phyloP scores from a whole-genome alignment of 2,113 vertebrate species.

The Pterocles burchelli region DNA sequence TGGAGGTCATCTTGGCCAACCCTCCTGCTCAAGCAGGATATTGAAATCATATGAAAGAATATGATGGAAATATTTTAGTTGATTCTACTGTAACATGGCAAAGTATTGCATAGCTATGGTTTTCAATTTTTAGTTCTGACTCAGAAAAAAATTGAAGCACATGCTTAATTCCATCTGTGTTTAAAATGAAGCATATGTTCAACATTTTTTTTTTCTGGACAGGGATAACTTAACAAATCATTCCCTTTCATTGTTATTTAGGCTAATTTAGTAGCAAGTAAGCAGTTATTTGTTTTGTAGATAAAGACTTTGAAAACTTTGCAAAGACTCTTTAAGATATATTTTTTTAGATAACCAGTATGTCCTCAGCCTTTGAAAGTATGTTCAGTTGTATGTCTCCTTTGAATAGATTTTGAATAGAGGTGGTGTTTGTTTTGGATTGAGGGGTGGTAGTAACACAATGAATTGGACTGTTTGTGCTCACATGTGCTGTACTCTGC shows the following conservation, averaged over 20 bases:
- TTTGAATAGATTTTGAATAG: background rate
- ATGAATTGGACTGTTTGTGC: background rate
- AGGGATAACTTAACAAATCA: background rate
- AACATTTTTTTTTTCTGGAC: background rate
- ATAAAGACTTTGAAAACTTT: background rate
- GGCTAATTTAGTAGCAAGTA: background rate
- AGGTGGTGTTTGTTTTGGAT: background rate
- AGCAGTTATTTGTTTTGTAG: background rate
- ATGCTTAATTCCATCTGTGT: background rate
- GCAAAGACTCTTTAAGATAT: background rate
- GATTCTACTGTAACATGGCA: background rate
- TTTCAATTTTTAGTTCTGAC: background rate
- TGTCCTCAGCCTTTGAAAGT: background rate
- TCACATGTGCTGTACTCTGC: background rate
- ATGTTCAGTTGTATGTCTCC: background rate
- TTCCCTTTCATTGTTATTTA: background rate
- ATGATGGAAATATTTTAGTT: background rate
- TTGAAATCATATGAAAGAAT: constrained; percentile 41
- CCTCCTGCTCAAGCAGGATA: background rate
- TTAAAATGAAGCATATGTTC: constrained; percentile 9
- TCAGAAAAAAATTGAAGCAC: background rate
- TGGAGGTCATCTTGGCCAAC: background rate
- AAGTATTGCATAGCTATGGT: background rate
- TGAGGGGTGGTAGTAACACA: background rate
- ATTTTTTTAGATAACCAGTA: background rate